Conservation (phyloP, 2,797 vertebrate species). For the Hippocampus kuda region DNA sequence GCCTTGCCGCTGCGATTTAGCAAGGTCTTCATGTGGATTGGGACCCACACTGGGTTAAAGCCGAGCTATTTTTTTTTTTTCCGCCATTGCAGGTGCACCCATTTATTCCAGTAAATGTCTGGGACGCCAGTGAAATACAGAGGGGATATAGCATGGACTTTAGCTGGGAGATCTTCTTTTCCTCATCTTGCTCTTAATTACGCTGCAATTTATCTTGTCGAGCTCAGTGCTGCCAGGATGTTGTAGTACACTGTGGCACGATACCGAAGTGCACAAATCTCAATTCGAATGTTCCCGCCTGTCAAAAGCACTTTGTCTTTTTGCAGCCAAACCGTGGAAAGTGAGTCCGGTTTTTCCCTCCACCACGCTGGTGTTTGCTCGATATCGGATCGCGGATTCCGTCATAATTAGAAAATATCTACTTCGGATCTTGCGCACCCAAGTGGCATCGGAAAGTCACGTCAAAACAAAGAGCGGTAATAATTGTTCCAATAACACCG, state of each 20-base stretch:
- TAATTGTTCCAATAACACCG: constrained; percentile 14
- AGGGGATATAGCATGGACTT: background rate
- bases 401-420: constrained; percentile 61
- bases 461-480: background rate
- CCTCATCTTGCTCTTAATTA: too few relatives aligned
- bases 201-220: too few relatives aligned
- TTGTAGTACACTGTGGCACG: too few relatives aligned
- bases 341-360: background rate
- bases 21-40: constrained; percentile 49
- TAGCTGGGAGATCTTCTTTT: too few relatives aligned
- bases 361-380: constrained; percentile 52
- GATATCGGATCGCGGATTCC: constrained; percentile 64
- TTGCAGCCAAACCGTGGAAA: background rate
- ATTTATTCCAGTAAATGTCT: constrained; percentile 45
- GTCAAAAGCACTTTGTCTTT: background rate
- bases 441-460: background rate
- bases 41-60: constrained; percentile 41
- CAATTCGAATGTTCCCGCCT: too few relatives aligned
- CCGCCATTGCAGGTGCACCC: constrained; percentile 45
- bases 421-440: constrained; percentile 36
- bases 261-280: too few relatives aligned
- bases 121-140: constrained; percentile 11
- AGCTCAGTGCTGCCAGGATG: too few relatives aligned
- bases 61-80: background rate
- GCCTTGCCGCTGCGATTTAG: constrained; percentile 36